Base-by-base conservation (phyloP, 53 echinoderm and acorn worm genomes). In the Arbacia lixula region DNA sequence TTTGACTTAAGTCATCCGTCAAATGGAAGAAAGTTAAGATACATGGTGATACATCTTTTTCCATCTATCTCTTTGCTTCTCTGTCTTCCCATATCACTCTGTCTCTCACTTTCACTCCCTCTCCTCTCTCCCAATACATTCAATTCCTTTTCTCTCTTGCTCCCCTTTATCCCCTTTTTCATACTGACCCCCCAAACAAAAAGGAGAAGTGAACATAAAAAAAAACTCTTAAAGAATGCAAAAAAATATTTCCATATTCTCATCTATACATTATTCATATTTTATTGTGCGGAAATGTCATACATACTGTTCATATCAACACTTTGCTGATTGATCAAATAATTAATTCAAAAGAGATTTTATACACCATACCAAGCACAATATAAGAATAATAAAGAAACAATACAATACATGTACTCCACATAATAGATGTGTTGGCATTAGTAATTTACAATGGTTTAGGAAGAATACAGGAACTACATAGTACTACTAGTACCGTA, bases 261-360 rank as follows among this genome's bases (percentile, higher is more conserved):
- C 29, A 81, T 81, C 35, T 81, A 81, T 81, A 81, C 82, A 81
- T 81, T 81, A 61, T 81, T 81, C 82, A 81, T 81, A 31, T 63
- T 79, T 81, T 81, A 81, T 81, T 81, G 82, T 81, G 82, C 82
- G 63, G 82, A 81, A 81, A 81, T 63, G 82, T 58, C 60, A 77
- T 77, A 77, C 78, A 12, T 36, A 69, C 22, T 34, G 30, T 74
- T 72, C 50, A 72, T 28, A 68, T 28, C 19, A 74, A 74, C 74
- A 74, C 30, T 71, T 74, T 74, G 74, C 74, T 32, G 74, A 53
- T 74, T 30, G 52, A 53, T 53, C 53, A 33, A 16, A 33, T 34
- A 46, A 46, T 46, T 46, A 46, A 10, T 49, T 74, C 8, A 30
- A 53, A n/a, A 43, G 53, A 22, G 36, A 67, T 39, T 72, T 72